Conservation (phyloP, 2,113 vertebrate species). For the Centropus bengalensis region DNA sequence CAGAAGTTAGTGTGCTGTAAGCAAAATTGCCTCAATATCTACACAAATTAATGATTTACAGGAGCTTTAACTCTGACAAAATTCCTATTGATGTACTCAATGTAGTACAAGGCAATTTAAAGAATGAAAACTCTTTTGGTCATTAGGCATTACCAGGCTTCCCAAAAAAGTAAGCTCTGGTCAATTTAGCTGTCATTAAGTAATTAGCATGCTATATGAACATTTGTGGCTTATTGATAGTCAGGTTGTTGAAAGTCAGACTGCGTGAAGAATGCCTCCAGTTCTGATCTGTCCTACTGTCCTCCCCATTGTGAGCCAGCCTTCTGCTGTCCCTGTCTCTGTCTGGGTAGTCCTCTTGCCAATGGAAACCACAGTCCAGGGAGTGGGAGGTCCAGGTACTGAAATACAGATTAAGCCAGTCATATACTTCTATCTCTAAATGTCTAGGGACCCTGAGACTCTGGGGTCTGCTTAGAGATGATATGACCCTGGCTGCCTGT, state of each 20-base stretch:
- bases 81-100: background rate
- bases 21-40: background rate
- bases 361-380: background rate
- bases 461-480: background rate
- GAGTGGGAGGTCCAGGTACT: background rate
- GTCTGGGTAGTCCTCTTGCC: background rate
- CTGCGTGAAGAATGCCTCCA: background rate
- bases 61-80: background rate
- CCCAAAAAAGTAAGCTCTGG: background rate
- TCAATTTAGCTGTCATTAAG: background rate
- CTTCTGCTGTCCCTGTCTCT: fast-evolving
- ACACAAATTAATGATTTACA: background rate
- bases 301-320: background rate
- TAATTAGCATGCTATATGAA: background rate
- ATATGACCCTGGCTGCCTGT: background rate
- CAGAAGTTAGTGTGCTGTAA: background rate
- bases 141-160: background rate
- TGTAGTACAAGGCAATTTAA: background rate
- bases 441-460: background rate
- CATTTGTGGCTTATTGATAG: background rate
- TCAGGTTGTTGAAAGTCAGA: background rate
- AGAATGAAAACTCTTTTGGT: background rate
- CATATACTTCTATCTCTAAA: fast-evolving
- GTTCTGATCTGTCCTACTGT: background rate
- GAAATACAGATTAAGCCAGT: background rate